Evolutionary conservation across 1,140 invertebrate species (phyloP).

Genomic region (Drosophila novamexicana): DNA sequence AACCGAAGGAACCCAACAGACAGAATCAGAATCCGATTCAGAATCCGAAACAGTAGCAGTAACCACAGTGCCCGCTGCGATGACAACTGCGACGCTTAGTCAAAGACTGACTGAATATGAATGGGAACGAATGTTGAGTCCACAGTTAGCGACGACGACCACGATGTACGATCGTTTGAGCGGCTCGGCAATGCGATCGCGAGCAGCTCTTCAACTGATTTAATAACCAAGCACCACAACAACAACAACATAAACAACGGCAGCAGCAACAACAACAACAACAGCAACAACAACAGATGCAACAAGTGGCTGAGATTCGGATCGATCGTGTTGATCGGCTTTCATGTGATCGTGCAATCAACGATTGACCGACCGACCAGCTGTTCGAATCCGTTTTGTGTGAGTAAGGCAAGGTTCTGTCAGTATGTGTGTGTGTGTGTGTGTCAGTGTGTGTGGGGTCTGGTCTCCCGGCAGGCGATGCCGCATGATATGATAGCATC

Average conservation of each 20-base stretch:
- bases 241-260: neutral
- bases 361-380: slow-evolving; percentile 56
- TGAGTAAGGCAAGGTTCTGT: slow-evolving; percentile 59
- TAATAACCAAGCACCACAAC: slow-evolving; percentile 46
- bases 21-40: slow-evolving; percentile 9
- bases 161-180: slow-evolving; percentile 37
- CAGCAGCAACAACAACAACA: slow-evolving; percentile 17
- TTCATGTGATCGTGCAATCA: slow-evolving; percentile 37
- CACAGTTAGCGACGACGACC: slow-evolving; percentile 48
- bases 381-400: slow-evolving; percentile 76
- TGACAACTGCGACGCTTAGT: slow-evolving; percentile 72
- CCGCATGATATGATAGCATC: slow-evolving; percentile 46
- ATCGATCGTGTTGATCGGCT: slow-evolving; percentile 42
- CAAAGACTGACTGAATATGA: slow-evolving; percentile 79
- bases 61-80: slow-evolving; percentile 49
- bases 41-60: slow-evolving; percentile 23
- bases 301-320: slow-evolving; percentile 63
- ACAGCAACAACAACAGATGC: slow-evolving; percentile 62
- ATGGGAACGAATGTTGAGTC: slow-evolving; percentile 67
- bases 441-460: slow-evolving; percentile 38
- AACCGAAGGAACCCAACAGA: slow-evolving; percentile 34
- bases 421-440: slow-evolving; percentile 7
- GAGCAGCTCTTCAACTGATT: slow-evolving; percentile 61
- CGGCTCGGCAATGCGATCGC: slow-evolving; percentile 48
- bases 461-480: slow-evolving; percentile 52